Evolutionary conservation across 2,113 vertebrate species (phyloP).

Genomic region (Nicator chloris): DNA sequence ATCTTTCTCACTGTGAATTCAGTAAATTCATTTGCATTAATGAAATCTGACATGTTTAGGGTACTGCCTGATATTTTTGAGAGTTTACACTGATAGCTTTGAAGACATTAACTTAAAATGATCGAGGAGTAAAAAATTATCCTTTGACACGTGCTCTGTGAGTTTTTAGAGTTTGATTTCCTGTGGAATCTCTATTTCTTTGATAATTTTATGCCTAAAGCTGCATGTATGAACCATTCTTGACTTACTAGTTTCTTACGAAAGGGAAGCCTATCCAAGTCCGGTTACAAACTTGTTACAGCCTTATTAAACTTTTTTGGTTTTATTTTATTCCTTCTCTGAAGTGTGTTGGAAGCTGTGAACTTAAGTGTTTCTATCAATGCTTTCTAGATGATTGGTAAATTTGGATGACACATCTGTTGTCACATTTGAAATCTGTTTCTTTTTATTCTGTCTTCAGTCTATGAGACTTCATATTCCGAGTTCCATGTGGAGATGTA

Average conservation of each 20-base stretch:
- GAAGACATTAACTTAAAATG: not conserved
- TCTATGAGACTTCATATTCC: not conserved
- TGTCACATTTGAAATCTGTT: not conserved
- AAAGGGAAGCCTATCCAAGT: not conserved
- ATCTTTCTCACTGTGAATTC: not conserved
- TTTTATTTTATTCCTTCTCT: not conserved
- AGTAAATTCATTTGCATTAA: not conserved
- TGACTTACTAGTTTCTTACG: not conserved
- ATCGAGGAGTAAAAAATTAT: not conserved
- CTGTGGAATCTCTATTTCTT: not conserved
- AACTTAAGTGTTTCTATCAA: not conserved
- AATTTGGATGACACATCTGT: not conserved
- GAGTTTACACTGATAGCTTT: not conserved
- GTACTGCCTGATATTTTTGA: not conserved
- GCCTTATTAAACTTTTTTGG: not conserved
- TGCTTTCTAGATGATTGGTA: not conserved
- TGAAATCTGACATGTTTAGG: not conserved
- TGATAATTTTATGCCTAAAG: not conserved
- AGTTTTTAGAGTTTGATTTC: not conserved
- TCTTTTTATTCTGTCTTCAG: not conserved
- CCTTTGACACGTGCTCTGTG: not conserved
- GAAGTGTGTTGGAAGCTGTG: not conserved
- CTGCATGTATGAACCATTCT: not conserved
- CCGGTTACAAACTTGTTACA: not conserved
- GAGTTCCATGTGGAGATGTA: not conserved